Evolutionary conservation across 2,113 vertebrate genomes (phyloP), one percentile per base, ranked within the genome.

Genomic region (Ceyx cyanopectus): DNA sequence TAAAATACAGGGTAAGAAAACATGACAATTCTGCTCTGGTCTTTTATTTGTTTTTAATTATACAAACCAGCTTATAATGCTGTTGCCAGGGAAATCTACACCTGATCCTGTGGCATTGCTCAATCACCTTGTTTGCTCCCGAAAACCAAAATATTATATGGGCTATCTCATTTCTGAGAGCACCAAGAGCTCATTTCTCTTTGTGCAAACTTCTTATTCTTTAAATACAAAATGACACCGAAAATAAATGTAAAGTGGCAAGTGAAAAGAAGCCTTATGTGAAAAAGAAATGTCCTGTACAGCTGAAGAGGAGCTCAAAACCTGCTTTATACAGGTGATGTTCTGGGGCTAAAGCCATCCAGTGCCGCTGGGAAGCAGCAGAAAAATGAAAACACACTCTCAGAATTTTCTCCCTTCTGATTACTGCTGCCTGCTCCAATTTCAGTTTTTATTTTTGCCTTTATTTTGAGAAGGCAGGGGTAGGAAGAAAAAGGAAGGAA

Each of bases 1-100:
- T 8, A 87, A 56, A 54, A 85, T 11, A n/a, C 7, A 18, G 20
- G 12, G 68, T 45, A 53, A 82, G 21, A 61, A 91, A 81, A 43
- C 14, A 46, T 0, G 1, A 7, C 15, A 69, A n/a, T 87, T 78
- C 57, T 85, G 17, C 8, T 79, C 26, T 0, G 1, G 10, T 37
- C 37, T 37, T 37, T 37, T 37, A 37, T 37, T 37, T 37, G 37
- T 5, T 37, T 37, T 37, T 37, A 37, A 37, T 37, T 37, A 37
- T 37, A 37, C 37, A 37, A 37, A 37, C 37, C 37, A 37, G 37
- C 37, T 37, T 37, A 37, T 37, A 37, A 37, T 37, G 37, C 37
- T 37, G 37, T 37, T 37, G 10, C 10, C 37, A 37, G 37, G 37
- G 37, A 37, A 37, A 37, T 37, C 37, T 37, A 37, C 37, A 37